These are phyloP conservation scores for Charanyca ferruginea DNA, from an alignment of 2,888 invertebrate genomes.

Conservation along the genomic window DNA sequence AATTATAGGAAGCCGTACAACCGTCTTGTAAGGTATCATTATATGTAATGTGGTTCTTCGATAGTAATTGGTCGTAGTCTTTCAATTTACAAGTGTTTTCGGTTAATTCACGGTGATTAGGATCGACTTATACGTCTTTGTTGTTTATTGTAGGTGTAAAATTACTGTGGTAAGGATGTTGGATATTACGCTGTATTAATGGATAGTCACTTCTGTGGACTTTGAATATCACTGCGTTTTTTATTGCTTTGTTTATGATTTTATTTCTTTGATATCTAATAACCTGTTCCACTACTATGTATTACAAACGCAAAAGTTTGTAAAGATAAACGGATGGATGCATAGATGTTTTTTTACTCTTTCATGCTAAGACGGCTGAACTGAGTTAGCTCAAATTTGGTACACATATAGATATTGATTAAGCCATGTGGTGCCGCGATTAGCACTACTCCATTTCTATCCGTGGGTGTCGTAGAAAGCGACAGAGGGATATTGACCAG, in stretches of 20 bases:
- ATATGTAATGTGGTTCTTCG: constrained; percentile 28
- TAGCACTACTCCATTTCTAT: too few species aligned
- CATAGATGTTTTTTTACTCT: too few species aligned
- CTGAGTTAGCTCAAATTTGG: too few species aligned
- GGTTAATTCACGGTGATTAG: constrained; percentile 35
- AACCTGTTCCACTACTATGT: too few species aligned
- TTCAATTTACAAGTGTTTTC: constrained; percentile 52
- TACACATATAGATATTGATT: too few species aligned
- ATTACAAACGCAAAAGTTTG: too few species aligned
- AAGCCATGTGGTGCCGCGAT: too few species aligned
- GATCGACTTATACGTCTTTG: constrained; percentile 13
- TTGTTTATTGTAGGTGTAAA: not conserved
- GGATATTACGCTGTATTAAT: constrained; percentile 16
- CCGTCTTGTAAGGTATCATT: constrained; percentile 50
- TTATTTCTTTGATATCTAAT: not conserved
- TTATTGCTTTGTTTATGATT: not conserved
- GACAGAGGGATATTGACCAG: too few species aligned
- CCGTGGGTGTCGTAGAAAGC: too few species aligned
- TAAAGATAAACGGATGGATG: too few species aligned
- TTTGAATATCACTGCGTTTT: not conserved
- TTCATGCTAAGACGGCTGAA: too few species aligned
- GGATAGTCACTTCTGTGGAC: not conserved
- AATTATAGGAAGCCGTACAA: constrained; percentile 60
- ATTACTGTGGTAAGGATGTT: constrained; percentile 7
- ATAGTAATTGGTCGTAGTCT: constrained; percentile 50